Conservation (phyloP, 1,140 invertebrate genomes). For the Chrysopa pallens region DNA sequence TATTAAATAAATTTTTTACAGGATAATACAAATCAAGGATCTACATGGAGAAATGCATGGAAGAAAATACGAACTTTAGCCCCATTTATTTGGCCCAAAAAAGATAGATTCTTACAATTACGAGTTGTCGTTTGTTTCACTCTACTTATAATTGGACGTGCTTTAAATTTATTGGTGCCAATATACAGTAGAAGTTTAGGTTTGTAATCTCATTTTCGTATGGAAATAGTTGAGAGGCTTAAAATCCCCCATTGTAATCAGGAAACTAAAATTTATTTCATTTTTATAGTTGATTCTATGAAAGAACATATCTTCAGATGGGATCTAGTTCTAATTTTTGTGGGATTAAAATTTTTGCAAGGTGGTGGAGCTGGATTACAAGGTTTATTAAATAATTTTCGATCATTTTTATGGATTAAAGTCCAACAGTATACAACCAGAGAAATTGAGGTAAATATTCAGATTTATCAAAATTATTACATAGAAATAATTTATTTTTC, state of each 20-base stretch:
- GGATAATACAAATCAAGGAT: constrained; percentile 34
- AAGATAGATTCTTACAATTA: constrained; percentile 54
- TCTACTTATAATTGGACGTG: constrained; percentile 58
- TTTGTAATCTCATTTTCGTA: constrained; percentile 17
- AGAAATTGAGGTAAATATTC: constrained; percentile 54
- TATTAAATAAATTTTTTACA: constrained; percentile 13
- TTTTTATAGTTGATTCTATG: constrained; percentile 55
- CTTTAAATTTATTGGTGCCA: constrained; percentile 86
- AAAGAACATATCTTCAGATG: constrained; percentile 46
- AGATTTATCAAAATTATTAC: not conserved
- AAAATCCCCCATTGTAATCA: too few species aligned
- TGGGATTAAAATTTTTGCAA: constrained; percentile 79
- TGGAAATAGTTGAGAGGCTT: not conserved
- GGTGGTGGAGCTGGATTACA: constrained; percentile 79
- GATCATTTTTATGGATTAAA: constrained; percentile 84
- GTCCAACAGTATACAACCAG: constrained; percentile 91
- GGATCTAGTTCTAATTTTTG: constrained; percentile 77
- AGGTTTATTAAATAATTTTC: constrained; percentile 81
- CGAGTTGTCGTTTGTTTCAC: constrained; percentile 69
- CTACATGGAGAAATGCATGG: constrained; percentile 63
- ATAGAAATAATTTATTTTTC: too few species aligned
- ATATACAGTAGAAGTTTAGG: constrained; percentile 83
- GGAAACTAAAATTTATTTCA: too few species aligned
- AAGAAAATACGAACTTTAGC: constrained; percentile 60
- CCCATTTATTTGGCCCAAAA: constrained; percentile 92